A percentile compares a stretch with the other conserved stretches of the same genome.
Conservation (phyloP, 35 echinoderm and acorn worm genomes). For the Chiridota heheva region DNA sequence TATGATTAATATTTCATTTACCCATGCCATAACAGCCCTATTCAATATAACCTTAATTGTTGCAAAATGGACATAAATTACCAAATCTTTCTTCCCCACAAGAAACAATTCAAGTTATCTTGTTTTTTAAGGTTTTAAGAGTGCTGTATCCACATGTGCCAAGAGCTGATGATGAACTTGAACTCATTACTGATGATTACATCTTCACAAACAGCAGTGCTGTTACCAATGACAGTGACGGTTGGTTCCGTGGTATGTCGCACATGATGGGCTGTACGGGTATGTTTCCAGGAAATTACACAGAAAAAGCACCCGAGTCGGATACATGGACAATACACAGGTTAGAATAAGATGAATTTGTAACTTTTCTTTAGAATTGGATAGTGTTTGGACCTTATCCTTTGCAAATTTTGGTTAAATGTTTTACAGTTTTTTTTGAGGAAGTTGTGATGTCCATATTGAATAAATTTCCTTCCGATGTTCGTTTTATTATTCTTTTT, state of each 20-base stretch:
- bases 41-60: too few species aligned
- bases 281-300: conserved; percentile 95
- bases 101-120: too few species aligned
- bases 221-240: conserved; percentile 68
- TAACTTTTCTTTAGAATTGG: neutral
- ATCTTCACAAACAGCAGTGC: conserved; percentile 65
- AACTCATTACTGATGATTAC: conserved; percentile 87
- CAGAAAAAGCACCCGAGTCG: conserved; percentile 89
- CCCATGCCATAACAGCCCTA: too few species aligned
- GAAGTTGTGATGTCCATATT: too few species aligned
- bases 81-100: too few species aligned
- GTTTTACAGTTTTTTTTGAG: too few species aligned
- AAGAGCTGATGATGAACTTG: conserved; percentile 77
- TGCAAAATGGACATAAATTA: too few species aligned
- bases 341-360: conserved; percentile 22
- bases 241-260: conserved; percentile 88
- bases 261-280: conserved; percentile 76
- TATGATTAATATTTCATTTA: too few species aligned
- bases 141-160: conserved; percentile 89
- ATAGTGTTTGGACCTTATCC: too few species aligned
- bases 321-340: conserved; percentile 98
- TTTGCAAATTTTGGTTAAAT: too few species aligned
- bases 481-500: too few species aligned
- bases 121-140: conserved; percentile 73
- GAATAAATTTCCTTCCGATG: too few species aligned